Base-by-base conservation (phyloP, 2,113 vertebrate species). In the Labeo catla region DNA sequence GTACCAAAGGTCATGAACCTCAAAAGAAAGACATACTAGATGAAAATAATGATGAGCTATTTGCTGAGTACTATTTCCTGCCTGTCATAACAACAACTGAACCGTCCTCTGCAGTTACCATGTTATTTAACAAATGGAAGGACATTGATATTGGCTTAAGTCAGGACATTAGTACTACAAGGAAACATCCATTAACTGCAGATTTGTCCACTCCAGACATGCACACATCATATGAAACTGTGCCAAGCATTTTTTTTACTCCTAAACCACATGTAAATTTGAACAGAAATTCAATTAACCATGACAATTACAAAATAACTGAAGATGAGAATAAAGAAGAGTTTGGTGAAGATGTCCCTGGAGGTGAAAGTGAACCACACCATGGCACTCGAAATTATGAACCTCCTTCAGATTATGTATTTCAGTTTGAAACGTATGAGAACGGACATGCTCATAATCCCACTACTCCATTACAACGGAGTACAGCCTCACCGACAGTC, bases 41-140 rank as follows among this genome's bases (percentile, higher is more conserved):
- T 3, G 70, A n/a, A 5, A 76, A 34, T 54, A 76, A 81, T 2
- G 88, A 89, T 0, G 10, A 89, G 6, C 76, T 94, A 23, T 85
- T 0, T 54, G 88, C 90, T 0, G 90, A 94, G 83, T 93, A 93
- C 34, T 91, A 82, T 86, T 93, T 96, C 5, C 83, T 72, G 0
- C 92, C 94, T 61, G 90, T 95, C 45, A 90, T 84, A 0, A 57
- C 4, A 1, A 92, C 86, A 73, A 84, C 11, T 23, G 74, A 88
- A 1, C 88, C 92, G 8, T 66, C 47, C 0, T 8, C 12, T 50
- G 84, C 90, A 9, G 66, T 72, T 23, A 90, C 89, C 34, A 82
- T 19, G n/a, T 81, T 74, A 80, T 88, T 90, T 79, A 84, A 76
- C 57, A 81, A 72, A 49, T 63, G 3, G 43, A 83, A 86, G 39